A percentile compares a stretch with the other conserved stretches of the same genome.
phyloP scores from a whole-genome alignment of 2,113 vertebrate species.

The Crypturellus undulatus region DNA sequence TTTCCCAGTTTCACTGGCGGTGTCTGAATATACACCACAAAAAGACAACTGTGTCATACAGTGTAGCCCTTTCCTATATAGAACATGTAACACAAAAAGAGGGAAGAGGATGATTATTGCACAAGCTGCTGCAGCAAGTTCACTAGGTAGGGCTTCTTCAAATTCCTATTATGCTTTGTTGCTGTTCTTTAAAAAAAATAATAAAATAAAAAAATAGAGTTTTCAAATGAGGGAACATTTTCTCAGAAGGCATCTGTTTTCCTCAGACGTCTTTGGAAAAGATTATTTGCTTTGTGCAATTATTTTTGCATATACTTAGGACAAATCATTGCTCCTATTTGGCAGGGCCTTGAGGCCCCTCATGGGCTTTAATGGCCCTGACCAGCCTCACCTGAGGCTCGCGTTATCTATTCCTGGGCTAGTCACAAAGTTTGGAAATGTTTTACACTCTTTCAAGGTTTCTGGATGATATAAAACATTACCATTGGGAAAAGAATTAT shows the following conservation, averaged over 20 bases:
- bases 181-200: neutral
- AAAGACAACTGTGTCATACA: neutral
- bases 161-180: neutral
- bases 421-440: neutral
- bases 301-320: neutral
- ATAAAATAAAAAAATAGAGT: neutral
- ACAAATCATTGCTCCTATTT: neutral
- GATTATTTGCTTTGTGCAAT: neutral
- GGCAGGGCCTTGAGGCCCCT: neutral
- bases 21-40: neutral
- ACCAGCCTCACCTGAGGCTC: neutral
- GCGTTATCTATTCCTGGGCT: neutral
- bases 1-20: neutral
- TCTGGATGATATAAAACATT: neutral
- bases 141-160: neutral
- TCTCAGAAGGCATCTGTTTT: neutral
- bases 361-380: neutral
- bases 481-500: neutral
- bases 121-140: neutral
- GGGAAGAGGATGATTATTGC: neutral
- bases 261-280: neutral
- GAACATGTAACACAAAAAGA: neutral
- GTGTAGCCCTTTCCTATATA: rapidly evolving
- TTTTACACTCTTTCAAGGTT: neutral
- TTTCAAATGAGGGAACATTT: neutral